Evolutionary conservation across 2,113 vertebrate species (phyloP), one percentile per base, ranked within the genome.

Genomic region (Andinoacara biseriatus): DNA sequence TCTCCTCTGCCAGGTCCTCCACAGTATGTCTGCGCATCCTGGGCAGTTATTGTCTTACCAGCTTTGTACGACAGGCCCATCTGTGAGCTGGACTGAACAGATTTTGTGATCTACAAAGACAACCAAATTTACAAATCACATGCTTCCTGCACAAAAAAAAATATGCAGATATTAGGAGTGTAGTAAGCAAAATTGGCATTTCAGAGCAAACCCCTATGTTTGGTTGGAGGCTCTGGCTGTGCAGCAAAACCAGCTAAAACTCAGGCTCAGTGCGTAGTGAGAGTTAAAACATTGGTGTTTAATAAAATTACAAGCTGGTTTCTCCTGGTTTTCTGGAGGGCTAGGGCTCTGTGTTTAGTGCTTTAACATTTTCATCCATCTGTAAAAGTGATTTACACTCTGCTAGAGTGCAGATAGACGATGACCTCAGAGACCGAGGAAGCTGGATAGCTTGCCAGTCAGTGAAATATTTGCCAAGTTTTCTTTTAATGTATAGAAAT

Each of bases 1-100:
- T 88, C 81, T 86, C 58, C 86, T 89, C 76, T 90, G 94, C 88
- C 89, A 91, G 90, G 86, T 74, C 90, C 80, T 87, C 80, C 62
- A 61, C 92, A 89, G 85, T 84, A 75, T 85, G 86, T 87, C 82
- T 81, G 74, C 85, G 83, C 7, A 43, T 90, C 85, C 82, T 86
- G 80, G 46, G 76, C 62, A 78, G 74, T 91, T 91, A 88, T 90
- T 91, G 87, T 91, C 89, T 89, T 90, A 89, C 86, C 82, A 90
- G 57, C 84, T 40, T 83, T 80, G 90, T 91, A 83, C 58, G 22
- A 43, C 76, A 74, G 78, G 78, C 82, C 87, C 89, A 93, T 93
- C 89, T 92, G 90, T 81, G 80, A 88, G 86, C 81, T 38, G 56
- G 24, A 52, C 69, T 38, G 83, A 92, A 78, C 87, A 89, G 80